phyloP scores from a whole-genome alignment of 1,140 invertebrate species.

The Atopsyche davidsoni region DNA sequence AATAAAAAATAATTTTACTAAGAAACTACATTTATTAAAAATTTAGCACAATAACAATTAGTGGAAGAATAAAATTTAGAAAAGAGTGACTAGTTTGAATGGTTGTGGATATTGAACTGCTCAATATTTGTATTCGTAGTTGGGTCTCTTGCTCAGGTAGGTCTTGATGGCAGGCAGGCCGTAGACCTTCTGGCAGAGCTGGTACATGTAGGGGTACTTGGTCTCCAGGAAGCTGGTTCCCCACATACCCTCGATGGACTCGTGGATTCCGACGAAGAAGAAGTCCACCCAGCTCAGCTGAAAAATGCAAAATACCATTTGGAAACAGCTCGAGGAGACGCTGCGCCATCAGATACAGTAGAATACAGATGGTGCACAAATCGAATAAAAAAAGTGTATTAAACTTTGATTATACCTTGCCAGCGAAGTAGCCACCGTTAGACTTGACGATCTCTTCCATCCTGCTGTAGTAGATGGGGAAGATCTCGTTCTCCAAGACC shows the following conservation, averaged over 20 bases:
- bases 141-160: constrained; percentile 33
- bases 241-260: constrained; percentile 34
- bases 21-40: too few relatives aligned
- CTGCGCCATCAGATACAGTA: too few relatives aligned
- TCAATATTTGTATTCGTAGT: constrained; percentile 15
- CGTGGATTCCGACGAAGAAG: constrained; percentile 36
- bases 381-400: too few relatives aligned
- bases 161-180: constrained; percentile 37
- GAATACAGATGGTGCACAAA: too few relatives aligned
- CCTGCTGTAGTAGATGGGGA: constrained; percentile 37
- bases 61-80: too few relatives aligned
- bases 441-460: constrained; percentile 38
- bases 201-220: constrained; percentile 34
- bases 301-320: too few relatives aligned
- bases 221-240: constrained; percentile 33
- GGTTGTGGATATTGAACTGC: too few relatives aligned
- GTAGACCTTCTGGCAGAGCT: constrained; percentile 33
- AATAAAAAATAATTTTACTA: too few relatives aligned
- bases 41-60: too few relatives aligned
- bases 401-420: too few relatives aligned
- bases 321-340: too few relatives aligned
- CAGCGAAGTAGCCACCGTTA: constrained; percentile 38
- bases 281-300: constrained; percentile 42
- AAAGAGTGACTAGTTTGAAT: too few relatives aligned
- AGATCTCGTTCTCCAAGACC: constrained; percentile 33